Evolutionary conservation across 2,113 vertebrate species (phyloP).

Genomic region (Eptesicus fuscus): DNA sequence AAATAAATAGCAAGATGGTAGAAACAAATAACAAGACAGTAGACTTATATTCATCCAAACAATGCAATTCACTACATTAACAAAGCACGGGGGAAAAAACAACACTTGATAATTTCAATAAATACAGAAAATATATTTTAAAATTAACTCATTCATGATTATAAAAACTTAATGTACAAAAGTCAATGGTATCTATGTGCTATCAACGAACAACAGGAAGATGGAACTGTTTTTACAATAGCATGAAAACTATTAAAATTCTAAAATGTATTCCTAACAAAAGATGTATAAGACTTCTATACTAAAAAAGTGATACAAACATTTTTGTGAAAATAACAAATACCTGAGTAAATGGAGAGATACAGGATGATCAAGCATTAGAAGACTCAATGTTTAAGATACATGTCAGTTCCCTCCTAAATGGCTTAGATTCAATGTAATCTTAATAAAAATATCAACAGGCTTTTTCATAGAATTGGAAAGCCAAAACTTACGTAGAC

Average conservation of each 20-base stretch:
- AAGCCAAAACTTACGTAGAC: neutral
- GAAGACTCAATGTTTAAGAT: neutral
- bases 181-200: neutral
- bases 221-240: neutral
- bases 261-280: constrained; percentile 10
- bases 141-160: neutral
- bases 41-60: neutral
- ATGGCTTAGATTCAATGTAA: neutral
- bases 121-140: neutral
- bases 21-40: neutral
- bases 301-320: neutral
- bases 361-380: neutral
- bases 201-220: neutral
- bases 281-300: neutral
- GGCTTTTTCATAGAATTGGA: neutral
- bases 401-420: neutral
- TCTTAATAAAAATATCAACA: neutral
- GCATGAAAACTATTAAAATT: constrained; percentile 24
- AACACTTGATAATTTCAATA: neutral
- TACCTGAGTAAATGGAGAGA: neutral
- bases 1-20: too few relatives aligned
- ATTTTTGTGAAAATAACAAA: neutral
- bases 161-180: neutral
- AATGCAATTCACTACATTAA: neutral
- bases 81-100: neutral